Evolutionary conservation across 2,797 vertebrate genomes (phyloP).

Genomic region (Rhynchonycteris naso): DNA sequence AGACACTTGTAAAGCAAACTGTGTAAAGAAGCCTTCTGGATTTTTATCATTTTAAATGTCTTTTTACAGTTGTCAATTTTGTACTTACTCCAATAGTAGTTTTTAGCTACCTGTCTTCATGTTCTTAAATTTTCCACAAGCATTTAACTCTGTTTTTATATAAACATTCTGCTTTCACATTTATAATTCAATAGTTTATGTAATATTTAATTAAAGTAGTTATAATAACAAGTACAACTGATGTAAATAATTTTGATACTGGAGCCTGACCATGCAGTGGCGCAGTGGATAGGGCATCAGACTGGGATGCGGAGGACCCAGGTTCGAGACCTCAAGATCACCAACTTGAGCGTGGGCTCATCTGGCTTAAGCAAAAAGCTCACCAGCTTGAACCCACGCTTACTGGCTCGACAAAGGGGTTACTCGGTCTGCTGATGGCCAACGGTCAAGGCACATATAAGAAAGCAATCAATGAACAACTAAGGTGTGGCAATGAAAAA

Average conservation of each 20-base stretch:
- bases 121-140: constrained; percentile 16
- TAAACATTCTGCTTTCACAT: constrained; percentile 11
- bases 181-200: not conserved
- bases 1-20: not conserved
- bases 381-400: too few relatives aligned
- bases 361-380: too few relatives aligned
- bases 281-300: too few relatives aligned
- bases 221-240: constrained; percentile 1
- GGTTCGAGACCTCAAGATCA: too few relatives aligned
- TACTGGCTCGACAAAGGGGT: too few relatives aligned
- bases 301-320: too few relatives aligned
- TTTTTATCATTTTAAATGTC: not conserved
- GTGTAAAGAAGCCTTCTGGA: not conserved
- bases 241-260: not conserved
- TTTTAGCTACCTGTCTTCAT: constrained; percentile 10
- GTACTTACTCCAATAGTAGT: not conserved
- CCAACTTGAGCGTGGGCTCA: too few relatives aligned
- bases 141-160: not conserved
- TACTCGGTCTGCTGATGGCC: too few relatives aligned
- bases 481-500: too few relatives aligned
- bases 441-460: too few relatives aligned
- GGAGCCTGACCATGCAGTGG: too few relatives aligned
- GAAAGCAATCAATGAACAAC: too few relatives aligned
- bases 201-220: constrained; percentile 47
- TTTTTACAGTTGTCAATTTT: constrained; percentile 39